Conservation (phyloP, 2,888 invertebrate species). For the Philereme vetulata region DNA sequence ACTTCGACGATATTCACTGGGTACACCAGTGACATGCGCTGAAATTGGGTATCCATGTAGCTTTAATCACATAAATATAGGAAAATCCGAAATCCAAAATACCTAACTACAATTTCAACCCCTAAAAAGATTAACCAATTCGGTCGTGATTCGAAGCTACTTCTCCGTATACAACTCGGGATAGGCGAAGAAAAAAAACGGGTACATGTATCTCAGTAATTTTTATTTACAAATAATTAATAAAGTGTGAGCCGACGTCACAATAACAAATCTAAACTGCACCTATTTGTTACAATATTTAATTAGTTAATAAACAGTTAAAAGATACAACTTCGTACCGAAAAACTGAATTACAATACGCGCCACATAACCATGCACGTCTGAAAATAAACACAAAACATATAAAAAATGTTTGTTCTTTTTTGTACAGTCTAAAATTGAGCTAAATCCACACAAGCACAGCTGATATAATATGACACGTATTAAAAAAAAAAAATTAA, state of each 20-base stretch:
- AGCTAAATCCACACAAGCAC: slow-evolving; percentile 1
- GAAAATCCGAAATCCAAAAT: no score
- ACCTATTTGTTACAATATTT: slow-evolving; percentile 42
- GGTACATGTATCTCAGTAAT: slow-evolving; percentile 52
- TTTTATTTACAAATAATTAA: slow-evolving; percentile 75
- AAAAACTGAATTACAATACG: slow-evolving; percentile 14
- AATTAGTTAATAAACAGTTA: slow-evolving; percentile 17
- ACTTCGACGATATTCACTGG: no score
- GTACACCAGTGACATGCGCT: no score
- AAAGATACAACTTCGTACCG: slow-evolving; percentile 19
- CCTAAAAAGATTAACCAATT: no score
- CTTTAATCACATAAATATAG: no score
- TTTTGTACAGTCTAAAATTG: background rate
- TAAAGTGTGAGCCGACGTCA: slow-evolving; percentile 61
- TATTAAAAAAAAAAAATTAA: slow-evolving; percentile 15
- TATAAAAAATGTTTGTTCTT: no score
- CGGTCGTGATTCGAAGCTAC: no score
- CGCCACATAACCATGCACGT: slow-evolving; percentile 4
- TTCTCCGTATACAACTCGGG: no score
- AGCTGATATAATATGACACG: background rate
- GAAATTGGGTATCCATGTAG: no score
- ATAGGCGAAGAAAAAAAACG: no score
- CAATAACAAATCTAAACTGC: slow-evolving; percentile 62
- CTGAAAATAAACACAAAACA: slow-evolving; percentile 3
- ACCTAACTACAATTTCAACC: no score